phyloP scores from a whole-genome alignment of 2,797 vertebrate genomes.

The Crenuchus spilurus region DNA sequence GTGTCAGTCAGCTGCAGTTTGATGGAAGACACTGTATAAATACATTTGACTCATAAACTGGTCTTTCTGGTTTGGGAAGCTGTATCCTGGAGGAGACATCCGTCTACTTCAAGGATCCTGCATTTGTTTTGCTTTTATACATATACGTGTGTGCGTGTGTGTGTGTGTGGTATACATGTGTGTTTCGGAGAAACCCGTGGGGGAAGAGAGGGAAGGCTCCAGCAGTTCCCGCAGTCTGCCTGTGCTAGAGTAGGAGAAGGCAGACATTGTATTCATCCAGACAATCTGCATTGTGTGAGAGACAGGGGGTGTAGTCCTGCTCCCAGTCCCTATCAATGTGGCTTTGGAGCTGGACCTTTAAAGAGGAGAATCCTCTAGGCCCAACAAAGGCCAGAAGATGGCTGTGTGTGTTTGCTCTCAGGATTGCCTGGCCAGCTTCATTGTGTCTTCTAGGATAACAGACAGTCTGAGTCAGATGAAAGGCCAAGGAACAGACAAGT shows the following conservation, averaged over 20 bases:
- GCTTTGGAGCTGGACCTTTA: conserved; percentile 58
- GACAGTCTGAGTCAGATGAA: conserved; percentile 60
- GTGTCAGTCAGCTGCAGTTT: conserved; percentile 36
- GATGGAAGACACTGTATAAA: conserved; percentile 40
- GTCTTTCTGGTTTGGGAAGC: conserved; percentile 58
- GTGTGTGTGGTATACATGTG: not conserved
- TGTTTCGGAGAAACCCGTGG: not conserved
- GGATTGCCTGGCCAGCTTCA: conserved; percentile 57
- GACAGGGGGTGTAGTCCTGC: conserved; percentile 40
- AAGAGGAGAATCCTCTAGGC: conserved; percentile 57
- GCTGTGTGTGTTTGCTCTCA: conserved; percentile 62
- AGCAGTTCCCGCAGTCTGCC: conserved; percentile 23
- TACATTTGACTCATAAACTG: conserved; percentile 55
- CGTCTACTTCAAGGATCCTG: conserved; percentile 49
- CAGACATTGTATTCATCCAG: conserved; percentile 54
- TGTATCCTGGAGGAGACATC: conserved; percentile 56
- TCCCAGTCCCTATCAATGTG: conserved; percentile 46
- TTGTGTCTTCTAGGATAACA: conserved; percentile 65
- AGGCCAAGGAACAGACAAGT: conserved; percentile 55
- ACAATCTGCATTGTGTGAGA: conserved; percentile 59
- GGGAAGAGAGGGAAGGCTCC: conserved; percentile 7
- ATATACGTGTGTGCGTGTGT: not conserved
- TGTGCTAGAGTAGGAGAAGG: conserved; percentile 33
- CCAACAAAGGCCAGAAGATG: conserved; percentile 61
- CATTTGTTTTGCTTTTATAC: conserved; percentile 30